Evolutionary conservation across 2,797 vertebrate genomes (phyloP).

Genomic region (Siniperca undulata): DNA sequence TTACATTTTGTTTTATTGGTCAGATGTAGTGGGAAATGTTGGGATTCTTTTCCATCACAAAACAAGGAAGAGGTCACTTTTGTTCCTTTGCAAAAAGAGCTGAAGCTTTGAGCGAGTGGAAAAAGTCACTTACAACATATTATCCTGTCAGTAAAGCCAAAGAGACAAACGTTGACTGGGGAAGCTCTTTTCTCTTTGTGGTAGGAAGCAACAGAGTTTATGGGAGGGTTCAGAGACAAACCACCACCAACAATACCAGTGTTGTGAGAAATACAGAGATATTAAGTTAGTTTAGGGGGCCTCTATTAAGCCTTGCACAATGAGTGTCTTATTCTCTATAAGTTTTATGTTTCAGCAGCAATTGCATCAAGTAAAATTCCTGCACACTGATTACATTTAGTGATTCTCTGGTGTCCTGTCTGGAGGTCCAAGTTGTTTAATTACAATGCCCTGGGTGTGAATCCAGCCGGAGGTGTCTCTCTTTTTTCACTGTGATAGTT

Average conservation of each 20-base stretch:
- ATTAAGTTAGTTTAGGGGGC: neutral
- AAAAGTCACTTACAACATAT: slow-evolving; percentile 19
- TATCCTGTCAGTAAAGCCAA: slow-evolving; percentile 14
- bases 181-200: slow-evolving; percentile 24
- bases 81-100: neutral
- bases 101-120: slow-evolving; percentile 5
- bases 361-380: slow-evolving; percentile 18
- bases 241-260: neutral
- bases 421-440: slow-evolving; percentile 29
- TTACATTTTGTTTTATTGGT: neutral
- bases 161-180: slow-evolving; percentile 1
- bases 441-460: slow-evolving; percentile 29
- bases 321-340: slow-evolving; percentile 1
- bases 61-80: slow-evolving; percentile 12
- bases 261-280: neutral
- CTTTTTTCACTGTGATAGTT: slow-evolving; percentile 5
- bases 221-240: slow-evolving; percentile 16
- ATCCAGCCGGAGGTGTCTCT: slow-evolving; percentile 7
- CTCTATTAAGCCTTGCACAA: slow-evolving; percentile 8
- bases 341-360: slow-evolving; percentile 17
- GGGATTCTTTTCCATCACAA: slow-evolving; percentile 18
- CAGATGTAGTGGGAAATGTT: neutral
- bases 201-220: slow-evolving; percentile 30
- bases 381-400: slow-evolving; percentile 1
- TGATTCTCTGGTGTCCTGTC: slow-evolving; percentile 16